These are phyloP conservation scores for Trididemnum nubilum DNA, from an alignment of 23 tunicate species.

Conservation along the genomic window DNA sequence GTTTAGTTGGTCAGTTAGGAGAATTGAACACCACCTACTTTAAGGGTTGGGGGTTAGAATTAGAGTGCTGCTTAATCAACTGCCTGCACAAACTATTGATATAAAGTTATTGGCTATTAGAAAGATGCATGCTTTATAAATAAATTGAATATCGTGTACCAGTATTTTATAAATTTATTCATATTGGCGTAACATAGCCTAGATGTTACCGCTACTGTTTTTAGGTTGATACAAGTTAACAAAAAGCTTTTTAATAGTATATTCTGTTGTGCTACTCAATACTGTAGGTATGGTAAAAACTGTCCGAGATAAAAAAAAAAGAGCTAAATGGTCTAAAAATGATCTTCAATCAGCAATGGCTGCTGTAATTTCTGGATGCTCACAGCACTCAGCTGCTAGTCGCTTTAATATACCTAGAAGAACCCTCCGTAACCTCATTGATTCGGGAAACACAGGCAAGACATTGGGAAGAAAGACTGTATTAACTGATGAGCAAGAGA, in stretches of 20 bases:
- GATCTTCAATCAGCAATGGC: slow-evolving; percentile 30
- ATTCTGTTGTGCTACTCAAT: background rate
- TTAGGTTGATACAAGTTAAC: background rate
- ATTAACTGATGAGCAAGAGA: slow-evolving; percentile 30
- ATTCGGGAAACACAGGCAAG: background rate
- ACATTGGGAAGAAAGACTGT: slow-evolving; percentile 28
- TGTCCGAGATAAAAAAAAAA: slow-evolving; percentile 6
- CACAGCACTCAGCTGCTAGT: slow-evolving; percentile 9
- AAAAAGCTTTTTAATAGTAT: background rate
- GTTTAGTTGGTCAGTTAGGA: slow-evolving; percentile 1
- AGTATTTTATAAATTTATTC: background rate
- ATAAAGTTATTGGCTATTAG: background rate
- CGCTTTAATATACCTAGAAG: slow-evolving; percentile 29
- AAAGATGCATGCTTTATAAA: background rate
- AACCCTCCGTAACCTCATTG: slow-evolving; percentile 34
- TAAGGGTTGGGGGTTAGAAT: background rate
- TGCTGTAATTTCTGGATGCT: slow-evolving; percentile 17
- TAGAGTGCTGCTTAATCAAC: background rate
- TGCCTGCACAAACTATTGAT: slow-evolving; percentile 1
- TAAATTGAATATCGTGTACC: background rate
- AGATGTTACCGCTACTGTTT: background rate
- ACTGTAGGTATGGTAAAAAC: background rate
- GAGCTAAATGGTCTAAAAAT: slow-evolving; percentile 35
- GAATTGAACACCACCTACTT: slow-evolving; percentile 1
- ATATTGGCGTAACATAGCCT: background rate